Evolutionary conservation across 2,888 invertebrate species (phyloP), one percentile per base, ranked within the genome.

Genomic region (Eristalis arbustorum): DNA sequence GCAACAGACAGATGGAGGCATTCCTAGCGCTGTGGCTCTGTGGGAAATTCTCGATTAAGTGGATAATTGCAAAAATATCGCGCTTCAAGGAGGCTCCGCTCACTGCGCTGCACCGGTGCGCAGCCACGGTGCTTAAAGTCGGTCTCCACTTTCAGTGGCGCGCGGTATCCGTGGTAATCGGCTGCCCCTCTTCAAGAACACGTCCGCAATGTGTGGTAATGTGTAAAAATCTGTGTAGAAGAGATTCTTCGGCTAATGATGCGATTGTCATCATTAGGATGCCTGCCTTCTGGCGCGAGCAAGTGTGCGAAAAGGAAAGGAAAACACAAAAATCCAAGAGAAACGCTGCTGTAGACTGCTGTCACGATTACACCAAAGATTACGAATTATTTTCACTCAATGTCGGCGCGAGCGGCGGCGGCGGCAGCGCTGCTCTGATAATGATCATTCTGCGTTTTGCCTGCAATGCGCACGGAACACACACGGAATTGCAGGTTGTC

Each of bases 21-120:
- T 49, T 61, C 28, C 40, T 28, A 73, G 63, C 31, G 0, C 31
- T 31, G 31, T 31, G 62, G 62, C 34, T 59, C 74, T 73, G 82
- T 87, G 87, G 78, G 87, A 87, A 87, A 83, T 82, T 74, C 75
- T 68, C 67, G 71, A 76, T 87, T 78, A 83, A 83, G 83, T 83
- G 87, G 78, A 87, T 87, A 87, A 83, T 87, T 87, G 78, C 79
- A 75, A 18, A 67, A 72, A 63, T 63, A 78, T 79, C 67, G 62
- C 75, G 72, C 75, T 75, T 72, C 72, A 68, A 76, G 75, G 78
- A 83, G 82, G 62, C 64, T 81, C 81, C 69, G 71, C 77, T 81
- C 81, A 81, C 73, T 80, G 25, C 25, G 3, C 25, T 25, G 3
- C 25, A 25, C 25, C 25, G 25, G 61, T 72, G 31, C 57, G 10